Percentiles rank a stretch among this genome's conserved stretches.
Conservation (phyloP, 2,888 invertebrate genomes). For the Perizoma affinitatum region DNA sequence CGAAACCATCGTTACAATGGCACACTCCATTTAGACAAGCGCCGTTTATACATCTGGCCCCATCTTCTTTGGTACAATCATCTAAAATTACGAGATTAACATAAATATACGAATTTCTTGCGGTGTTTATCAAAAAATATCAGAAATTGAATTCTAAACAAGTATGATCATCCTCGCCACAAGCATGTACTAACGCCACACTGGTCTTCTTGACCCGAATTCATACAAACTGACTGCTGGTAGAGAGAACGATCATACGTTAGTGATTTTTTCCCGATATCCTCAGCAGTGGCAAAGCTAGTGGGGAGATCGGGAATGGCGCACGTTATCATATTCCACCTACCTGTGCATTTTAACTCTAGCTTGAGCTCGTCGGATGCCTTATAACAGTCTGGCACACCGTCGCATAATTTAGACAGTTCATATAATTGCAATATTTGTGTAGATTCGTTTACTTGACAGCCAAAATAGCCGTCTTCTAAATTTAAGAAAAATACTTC, state of each 20-base stretch:
- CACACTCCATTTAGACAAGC: conserved; percentile 96
- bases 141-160: not conserved
- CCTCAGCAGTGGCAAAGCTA: too few relatives aligned
- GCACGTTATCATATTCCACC: too few relatives aligned
- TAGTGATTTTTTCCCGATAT: too few relatives aligned
- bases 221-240: too few relatives aligned
- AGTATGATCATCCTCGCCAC: too few relatives aligned
- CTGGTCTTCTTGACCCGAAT: too few relatives aligned
- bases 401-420: conserved; percentile 97
- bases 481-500: conserved; percentile 98
- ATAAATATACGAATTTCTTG: not conserved
- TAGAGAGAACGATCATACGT: too few relatives aligned
- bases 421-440: conserved; percentile 97
- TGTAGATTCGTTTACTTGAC: conserved; percentile 98
- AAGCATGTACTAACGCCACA: too few relatives aligned
- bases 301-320: too few relatives aligned
- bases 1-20: conserved; percentile 97
- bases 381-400: conserved; percentile 94
- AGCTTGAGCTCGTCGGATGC: conserved; percentile 95
- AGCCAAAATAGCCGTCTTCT: conserved; percentile 98
- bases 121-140: not conserved
- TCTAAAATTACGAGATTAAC: conserved; percentile 75
- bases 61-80: conserved; percentile 96
- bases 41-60: conserved; percentile 95
- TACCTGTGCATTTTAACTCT: conserved; percentile 97